These are phyloP conservation scores for Margaritifera margaritifera DNA, from an alignment of 2,888 invertebrate species.

Conservation along the genomic window DNA sequence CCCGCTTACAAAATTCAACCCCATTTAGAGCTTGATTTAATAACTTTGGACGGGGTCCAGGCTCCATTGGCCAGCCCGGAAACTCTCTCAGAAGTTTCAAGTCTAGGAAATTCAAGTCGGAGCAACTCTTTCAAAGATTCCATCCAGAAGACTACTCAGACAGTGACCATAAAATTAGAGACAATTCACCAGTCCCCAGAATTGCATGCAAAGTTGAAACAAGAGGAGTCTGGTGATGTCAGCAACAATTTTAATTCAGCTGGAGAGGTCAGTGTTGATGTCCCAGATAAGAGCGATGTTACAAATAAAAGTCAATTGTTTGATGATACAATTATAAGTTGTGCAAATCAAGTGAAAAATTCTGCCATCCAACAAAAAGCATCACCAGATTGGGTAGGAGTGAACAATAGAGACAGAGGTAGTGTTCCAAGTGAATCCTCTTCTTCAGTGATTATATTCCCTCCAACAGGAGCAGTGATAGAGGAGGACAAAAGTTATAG, in stretches of 20 bases:
- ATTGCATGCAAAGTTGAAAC: constrained; percentile 20
- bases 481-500: background rate
- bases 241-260: background rate
- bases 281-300: background rate
- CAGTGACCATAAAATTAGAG: constrained; percentile 38
- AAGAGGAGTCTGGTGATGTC: background rate
- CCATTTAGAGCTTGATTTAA: constrained; percentile 39
- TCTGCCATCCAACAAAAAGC: background rate
- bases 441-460: constrained; percentile 5
- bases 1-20: constrained; percentile 32
- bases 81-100: constrained; percentile 86
- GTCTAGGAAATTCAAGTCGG: constrained; percentile 75
- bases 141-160: constrained; percentile 37
- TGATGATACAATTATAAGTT: background rate
- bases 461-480: background rate
- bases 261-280: background rate
- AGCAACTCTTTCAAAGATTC: constrained; percentile 71
- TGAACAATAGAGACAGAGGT: background rate
- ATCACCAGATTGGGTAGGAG: background rate
- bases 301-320: background rate
- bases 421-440: background rate
- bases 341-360: constrained; percentile 1
- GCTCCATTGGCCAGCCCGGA: no score
- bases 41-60: no score
- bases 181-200: constrained; percentile 61